Evolutionary conservation across 2,113 vertebrate genomes (phyloP).

Genomic region (Ahaetulla prasina): DNA sequence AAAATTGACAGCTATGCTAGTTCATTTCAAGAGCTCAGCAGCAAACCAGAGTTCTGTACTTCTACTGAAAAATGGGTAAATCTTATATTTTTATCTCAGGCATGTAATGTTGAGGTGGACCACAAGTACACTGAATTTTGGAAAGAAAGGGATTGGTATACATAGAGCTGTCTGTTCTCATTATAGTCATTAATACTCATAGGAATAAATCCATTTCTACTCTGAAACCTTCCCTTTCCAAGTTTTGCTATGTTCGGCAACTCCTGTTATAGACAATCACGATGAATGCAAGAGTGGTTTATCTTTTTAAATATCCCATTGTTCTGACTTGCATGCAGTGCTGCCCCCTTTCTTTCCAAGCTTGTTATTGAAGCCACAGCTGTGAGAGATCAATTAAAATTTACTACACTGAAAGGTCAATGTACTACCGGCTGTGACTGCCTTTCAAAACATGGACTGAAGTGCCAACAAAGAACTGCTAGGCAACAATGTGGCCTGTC

Average conservation of each 20-base stretch:
- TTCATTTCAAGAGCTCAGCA: conserved; percentile 21
- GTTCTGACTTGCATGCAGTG: conserved; percentile 23
- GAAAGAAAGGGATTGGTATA: conserved; percentile 37
- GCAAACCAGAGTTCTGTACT: conserved; percentile 29
- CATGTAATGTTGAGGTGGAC: conserved; percentile 8
- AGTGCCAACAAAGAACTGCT: background rate
- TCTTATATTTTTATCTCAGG: conserved; percentile 24
- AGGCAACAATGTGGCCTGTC: conserved; percentile 8
- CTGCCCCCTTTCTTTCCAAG: background rate
- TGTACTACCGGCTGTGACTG: conserved; percentile 11
- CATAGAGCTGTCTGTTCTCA: conserved; percentile 34
- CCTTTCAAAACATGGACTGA: conserved; percentile 16
- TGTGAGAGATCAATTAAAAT: conserved; percentile 43
- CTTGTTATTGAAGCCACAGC: conserved; percentile 33
- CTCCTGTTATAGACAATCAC: conserved; percentile 28
- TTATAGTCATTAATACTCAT: conserved; percentile 29
- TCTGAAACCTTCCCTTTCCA: background rate
- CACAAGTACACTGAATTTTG: conserved; percentile 20
- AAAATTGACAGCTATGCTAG: conserved; percentile 47
- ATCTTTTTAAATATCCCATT: conserved; percentile 44
- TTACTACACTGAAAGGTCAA: conserved; percentile 49
- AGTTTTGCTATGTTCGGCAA: conserved; percentile 31
- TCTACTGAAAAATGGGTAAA: conserved; percentile 48
- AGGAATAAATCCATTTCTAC: background rate
- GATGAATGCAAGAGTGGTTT: conserved; percentile 32